A percentile compares a stretch with the other conserved stretches of the same genome.
phyloP scores from a whole-genome alignment of 2,888 invertebrate species.

The Andrena marginata region DNA sequence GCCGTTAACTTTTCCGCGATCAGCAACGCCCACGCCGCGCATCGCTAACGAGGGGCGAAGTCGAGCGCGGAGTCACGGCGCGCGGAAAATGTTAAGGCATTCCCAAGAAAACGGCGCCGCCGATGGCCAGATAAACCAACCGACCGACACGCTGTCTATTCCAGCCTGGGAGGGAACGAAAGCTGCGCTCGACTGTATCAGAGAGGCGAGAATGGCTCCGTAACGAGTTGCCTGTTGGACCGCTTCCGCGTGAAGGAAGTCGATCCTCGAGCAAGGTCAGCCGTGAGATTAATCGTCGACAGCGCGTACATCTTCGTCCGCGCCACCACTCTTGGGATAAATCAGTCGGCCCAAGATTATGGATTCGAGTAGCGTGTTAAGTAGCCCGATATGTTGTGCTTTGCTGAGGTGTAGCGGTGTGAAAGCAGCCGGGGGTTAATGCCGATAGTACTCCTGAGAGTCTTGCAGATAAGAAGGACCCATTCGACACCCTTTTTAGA shows the following conservation, averaged over 20 bases:
- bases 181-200: too few species aligned
- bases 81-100: slow-evolving; percentile 29
- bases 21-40: slow-evolving; percentile 13
- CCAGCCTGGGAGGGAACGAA: too few species aligned
- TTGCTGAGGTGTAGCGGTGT: too few species aligned
- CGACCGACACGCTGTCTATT: too few species aligned
- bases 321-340: too few species aligned
- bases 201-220: background rate
- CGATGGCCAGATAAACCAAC: slow-evolving; percentile 16
- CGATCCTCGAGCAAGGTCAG: slow-evolving; percentile 12
- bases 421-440: too few species aligned
- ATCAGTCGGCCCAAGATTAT: too few species aligned
- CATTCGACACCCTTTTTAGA: too few species aligned
- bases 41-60: slow-evolving; percentile 14
- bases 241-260: background rate
- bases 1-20: slow-evolving; percentile 9
- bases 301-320: background rate
- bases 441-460: too few species aligned
- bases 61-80: slow-evolving; percentile 13
- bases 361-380: too few species aligned
- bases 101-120: slow-evolving; percentile 15
- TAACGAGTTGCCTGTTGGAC: background rate
- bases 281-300: slow-evolving; percentile 1
- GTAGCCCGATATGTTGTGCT: too few species aligned
- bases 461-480: too few species aligned